Percentiles rank a stretch among this genome's conserved stretches.
Evolutionary conservation across 2,797 vertebrate genomes (phyloP).

Genomic region (Chiloscyllium punctatum): DNA sequence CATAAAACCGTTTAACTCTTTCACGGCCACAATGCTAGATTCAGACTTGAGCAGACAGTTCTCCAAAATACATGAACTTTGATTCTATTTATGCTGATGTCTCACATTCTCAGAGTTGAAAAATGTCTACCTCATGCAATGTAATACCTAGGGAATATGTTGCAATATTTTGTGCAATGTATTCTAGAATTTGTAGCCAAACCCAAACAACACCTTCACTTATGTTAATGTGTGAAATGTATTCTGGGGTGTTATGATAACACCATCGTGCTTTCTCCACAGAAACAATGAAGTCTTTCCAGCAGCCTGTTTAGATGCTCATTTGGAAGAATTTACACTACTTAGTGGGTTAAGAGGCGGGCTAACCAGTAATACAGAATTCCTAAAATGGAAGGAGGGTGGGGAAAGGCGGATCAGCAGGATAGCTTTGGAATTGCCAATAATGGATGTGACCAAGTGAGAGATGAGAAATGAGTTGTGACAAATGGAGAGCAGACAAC

Average conservation of each 20-base stretch:
- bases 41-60: neutral
- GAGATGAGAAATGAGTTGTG: neutral
- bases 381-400: neutral
- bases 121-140: no score
- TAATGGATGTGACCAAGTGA: neutral
- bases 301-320: neutral
- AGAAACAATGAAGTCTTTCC: neutral
- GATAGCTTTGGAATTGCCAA: neutral
- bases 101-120: neutral
- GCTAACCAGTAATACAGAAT: neutral
- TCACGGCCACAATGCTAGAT: neutral
- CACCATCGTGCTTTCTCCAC: neutral
- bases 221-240: neutral
- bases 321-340: neutral
- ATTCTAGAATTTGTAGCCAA: neutral
- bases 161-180: no score
- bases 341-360: neutral
- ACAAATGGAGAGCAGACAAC: no score
- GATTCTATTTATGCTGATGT: neutral
- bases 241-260: neutral
- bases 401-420: neutral
- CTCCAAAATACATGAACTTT: neutral
- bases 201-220: neutral
- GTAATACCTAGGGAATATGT: neutral
- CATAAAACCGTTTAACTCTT: neutral